Evolutionary conservation across 2,888 invertebrate species (phyloP), one percentile per base, ranked within the genome.

Genomic region (Lithophane socia): DNA sequence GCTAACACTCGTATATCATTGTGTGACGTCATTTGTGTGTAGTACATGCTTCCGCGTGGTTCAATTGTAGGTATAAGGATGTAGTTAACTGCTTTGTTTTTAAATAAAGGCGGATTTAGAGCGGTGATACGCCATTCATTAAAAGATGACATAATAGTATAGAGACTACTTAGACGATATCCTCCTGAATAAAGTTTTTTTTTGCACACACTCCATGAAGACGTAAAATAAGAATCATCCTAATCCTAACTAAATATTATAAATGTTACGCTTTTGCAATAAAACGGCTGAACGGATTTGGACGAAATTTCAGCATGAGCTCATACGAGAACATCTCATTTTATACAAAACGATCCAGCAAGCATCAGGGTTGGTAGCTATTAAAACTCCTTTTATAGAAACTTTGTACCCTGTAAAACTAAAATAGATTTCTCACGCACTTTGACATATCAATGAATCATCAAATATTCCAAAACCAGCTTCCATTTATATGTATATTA

Each of bases 381-480:
- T 61, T 29, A 18, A 61, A 18, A 29, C 18, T 10, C n/a, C 42
- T 42, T 18, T 24, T 52, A 18, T n/a, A n/a, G 13, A 37, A n/a
- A 60, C n/a, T 16, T 44, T n/a, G 0, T 56, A 10, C n/a, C 18
- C 0, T 16, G 3, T 24, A 13, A 60, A 73, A 24, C 21, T 21
- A 60, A 69, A 71, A 24, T 74, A 56, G 47, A 75, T 79, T 85
- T 85, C 86, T 79, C 87, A 86, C 86, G 87, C 83, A 82, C 81
- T 83, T 84, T 88, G 86, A 88, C 88, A 86, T 83, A 85, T 87
- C 83, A 87, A 90, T 92, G 92, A 92, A 89, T 92, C 91, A 92
- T 91, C 91, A 85, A 86, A 87, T 82, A 86, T 75, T 83, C 87
- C 73, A 65, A 77, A 89, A 88, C 88, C 88, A 84, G 90, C 87